Evolutionary conservation across 2,797 vertebrate genomes (phyloP).

Genomic region (Crypturellus tataupa): DNA sequence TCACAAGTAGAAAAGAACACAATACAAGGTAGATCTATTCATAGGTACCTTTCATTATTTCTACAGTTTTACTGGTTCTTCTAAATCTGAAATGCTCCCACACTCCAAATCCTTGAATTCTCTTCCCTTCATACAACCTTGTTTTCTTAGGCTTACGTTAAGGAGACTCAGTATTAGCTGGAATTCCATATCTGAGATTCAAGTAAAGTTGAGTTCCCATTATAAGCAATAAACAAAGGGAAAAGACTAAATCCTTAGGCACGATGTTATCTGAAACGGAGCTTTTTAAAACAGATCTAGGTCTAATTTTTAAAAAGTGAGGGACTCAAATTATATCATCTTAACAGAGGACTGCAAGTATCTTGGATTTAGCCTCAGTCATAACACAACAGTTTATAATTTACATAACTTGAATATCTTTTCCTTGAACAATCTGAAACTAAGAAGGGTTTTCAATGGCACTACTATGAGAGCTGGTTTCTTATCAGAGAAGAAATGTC

Average conservation of each 20-base stretch:
- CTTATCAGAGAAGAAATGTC: not conserved
- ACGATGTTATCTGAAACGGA: not conserved
- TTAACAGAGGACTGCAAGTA: constrained; percentile 15
- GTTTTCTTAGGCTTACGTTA: not conserved
- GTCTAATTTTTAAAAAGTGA: not conserved
- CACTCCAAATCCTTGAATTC: not conserved
- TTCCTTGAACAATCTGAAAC: not conserved
- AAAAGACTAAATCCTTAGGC: not conserved
- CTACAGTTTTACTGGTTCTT: not conserved
- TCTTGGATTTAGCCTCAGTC: not conserved
- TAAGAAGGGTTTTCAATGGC: not conserved
- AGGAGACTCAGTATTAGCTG: not conserved
- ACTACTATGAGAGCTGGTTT: not conserved
- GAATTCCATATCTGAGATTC: not conserved
- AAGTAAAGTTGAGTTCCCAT: not conserved
- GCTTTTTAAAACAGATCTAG: not conserved
- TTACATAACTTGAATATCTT: not conserved
- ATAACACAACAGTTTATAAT: not conserved
- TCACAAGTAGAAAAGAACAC: not conserved
- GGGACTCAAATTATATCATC: not conserved
- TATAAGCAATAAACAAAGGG: not conserved
- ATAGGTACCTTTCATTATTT: not conserved
- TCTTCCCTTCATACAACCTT: not conserved
- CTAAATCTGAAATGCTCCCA: not conserved
- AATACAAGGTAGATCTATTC: not conserved